Percentiles rank a stretch among this genome's conserved stretches.
These are phyloP conservation scores for Oscheius sp. DNA, from an alignment of 2,888 invertebrate species.

Conservation along the genomic window DNA sequence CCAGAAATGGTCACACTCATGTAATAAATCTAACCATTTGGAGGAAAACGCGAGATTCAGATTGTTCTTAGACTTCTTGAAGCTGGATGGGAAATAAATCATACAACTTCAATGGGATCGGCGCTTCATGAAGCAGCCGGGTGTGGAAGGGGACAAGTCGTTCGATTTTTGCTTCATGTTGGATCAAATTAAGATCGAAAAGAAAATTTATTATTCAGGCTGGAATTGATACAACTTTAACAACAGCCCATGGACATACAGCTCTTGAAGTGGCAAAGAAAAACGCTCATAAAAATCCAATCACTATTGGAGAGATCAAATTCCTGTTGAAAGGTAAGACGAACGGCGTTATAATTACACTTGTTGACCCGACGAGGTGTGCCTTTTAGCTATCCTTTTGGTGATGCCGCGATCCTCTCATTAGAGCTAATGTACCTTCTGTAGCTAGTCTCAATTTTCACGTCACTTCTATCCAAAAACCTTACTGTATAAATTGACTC, in stretches of 20 bases:
- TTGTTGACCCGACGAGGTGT: conserved; percentile 24
- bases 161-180: conserved; percentile 70
- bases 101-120: conserved; percentile 72
- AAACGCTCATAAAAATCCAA: conserved; percentile 70
- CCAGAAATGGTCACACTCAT: conserved; percentile 61
- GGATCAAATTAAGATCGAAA: conserved; percentile 4
- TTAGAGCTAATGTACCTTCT: no score
- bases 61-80: conserved; percentile 71
- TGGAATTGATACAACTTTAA: conserved; percentile 72
- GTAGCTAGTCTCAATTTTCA: no score
- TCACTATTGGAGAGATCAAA: conserved; percentile 73
- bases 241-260: conserved; percentile 73
- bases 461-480: no score
- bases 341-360: conserved; percentile 15
- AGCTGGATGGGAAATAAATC: conserved; percentile 72
- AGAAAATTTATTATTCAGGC: conserved; percentile 67
- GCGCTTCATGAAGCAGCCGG: conserved; percentile 73
- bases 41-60: conserved; percentile 19
- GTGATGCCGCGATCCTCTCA: conserved; percentile 22
- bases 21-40: conserved; percentile 27
- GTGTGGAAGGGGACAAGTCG: conserved; percentile 72
- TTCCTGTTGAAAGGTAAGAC: conserved; percentile 72
- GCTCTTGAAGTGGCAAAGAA: conserved; percentile 73
- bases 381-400: conserved; percentile 24
- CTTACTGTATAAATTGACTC: no score